A percentile compares a stretch with the other conserved stretches of the same genome.
Evolutionary conservation across 2,888 invertebrate genomes (phyloP).

Genomic region (Margaritifera margaritifera): DNA sequence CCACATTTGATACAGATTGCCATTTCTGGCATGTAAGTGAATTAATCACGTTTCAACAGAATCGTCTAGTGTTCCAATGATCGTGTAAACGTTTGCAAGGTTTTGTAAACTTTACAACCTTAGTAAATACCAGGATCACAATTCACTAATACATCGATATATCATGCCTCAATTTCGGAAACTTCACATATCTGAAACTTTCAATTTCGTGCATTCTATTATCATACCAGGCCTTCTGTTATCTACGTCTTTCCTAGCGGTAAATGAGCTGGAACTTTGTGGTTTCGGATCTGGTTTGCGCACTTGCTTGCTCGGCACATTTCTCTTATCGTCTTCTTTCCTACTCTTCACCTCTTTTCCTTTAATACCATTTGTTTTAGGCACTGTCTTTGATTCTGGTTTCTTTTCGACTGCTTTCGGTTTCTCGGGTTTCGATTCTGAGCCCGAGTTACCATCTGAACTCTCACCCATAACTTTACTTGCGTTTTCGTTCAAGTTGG

Average conservation of each 20-base stretch:
- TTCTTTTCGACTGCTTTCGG: constrained; percentile 21
- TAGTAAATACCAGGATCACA: too few relatives aligned
- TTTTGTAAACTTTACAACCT: too few relatives aligned
- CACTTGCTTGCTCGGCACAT: too few relatives aligned
- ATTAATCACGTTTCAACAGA: too few relatives aligned
- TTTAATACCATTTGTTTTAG: constrained; percentile 30
- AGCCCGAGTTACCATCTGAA: constrained; percentile 29
- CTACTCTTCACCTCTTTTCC: constrained; percentile 34
- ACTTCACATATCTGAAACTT: background rate
- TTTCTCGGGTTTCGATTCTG: constrained; percentile 31
- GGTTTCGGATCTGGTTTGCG: constrained; percentile 1
- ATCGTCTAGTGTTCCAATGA: too few relatives aligned
- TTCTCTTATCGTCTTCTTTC: constrained; percentile 38
- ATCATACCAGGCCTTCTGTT: constrained; percentile 17
- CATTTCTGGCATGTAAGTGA: too few relatives aligned
- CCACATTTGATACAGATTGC: too few relatives aligned
- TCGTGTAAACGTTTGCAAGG: too few relatives aligned
- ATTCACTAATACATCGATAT: too few relatives aligned
- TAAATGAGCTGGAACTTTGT: constrained; percentile 2
- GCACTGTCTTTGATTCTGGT: constrained; percentile 22
- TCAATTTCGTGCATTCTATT: constrained; percentile 1
- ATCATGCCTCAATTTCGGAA: too few relatives aligned
- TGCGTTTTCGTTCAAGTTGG: constrained; percentile 57
- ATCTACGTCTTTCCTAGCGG: constrained; percentile 11
- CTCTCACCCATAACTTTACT: constrained; percentile 44